Evolutionary conservation across 2,797 vertebrate species (phyloP).

Genomic region (Periparus ater): DNA sequence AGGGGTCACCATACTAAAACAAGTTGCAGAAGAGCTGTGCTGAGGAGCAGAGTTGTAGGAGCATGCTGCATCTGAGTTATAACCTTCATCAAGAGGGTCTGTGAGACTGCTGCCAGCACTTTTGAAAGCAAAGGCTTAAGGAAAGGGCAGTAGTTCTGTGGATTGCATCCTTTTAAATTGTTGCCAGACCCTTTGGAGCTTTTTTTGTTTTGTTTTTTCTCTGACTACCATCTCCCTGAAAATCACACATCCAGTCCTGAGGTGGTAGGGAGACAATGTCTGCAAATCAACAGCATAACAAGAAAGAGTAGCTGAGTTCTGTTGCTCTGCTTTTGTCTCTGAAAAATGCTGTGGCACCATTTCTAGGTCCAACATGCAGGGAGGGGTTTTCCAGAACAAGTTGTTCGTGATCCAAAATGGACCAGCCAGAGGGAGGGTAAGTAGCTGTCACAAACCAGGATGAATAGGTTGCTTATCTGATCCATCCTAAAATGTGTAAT

Average conservation of each 20-base stretch:
- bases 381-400: background rate
- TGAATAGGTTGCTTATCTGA: background rate
- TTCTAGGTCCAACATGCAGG: background rate
- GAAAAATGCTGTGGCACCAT: background rate
- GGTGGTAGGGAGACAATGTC: background rate
- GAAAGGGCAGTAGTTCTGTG: background rate
- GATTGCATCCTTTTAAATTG: background rate
- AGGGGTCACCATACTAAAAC: background rate
- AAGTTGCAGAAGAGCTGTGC: background rate
- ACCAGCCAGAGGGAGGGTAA: background rate
- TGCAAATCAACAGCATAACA: background rate
- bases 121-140: background rate
- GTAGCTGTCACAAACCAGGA: background rate
- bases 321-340: background rate
- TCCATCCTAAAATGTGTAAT: conserved; percentile 10
- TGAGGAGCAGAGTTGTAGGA: background rate
- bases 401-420: background rate
- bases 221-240: background rate
- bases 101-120: background rate
- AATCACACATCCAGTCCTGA: background rate
- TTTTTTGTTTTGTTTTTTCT: background rate
- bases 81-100: background rate
- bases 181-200: background rate
- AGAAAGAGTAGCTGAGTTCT: background rate
- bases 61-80: background rate